Base-by-base conservation (phyloP, 2,113 vertebrate genomes). In the Neolamprologus toae region DNA sequence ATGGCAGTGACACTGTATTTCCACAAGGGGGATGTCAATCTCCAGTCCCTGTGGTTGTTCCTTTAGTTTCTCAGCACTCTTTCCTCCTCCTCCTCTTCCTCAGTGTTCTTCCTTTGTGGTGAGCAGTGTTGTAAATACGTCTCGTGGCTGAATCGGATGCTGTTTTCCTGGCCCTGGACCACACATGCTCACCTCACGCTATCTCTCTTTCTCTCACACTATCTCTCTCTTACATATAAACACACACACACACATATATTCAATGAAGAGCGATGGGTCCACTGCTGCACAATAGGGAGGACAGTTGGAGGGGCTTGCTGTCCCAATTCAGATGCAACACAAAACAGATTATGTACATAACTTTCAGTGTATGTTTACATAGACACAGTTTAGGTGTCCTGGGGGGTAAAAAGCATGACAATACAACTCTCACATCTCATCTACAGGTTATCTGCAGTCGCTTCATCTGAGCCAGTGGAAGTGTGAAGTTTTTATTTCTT, bases 81-180 rank as follows among this genome's bases (percentile, higher is more conserved):
- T 42, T 85, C 84, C 40, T 80, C 84, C n/a, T 79, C 83, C 45
- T 79, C 85, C 53, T 89, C 88, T 37, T 90, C 83, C 89, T 90
- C 79, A 82, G 59, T 88, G 86, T 90, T 93, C 90, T 87, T 94
- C 88, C 89, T 89, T 40, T 88, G 86, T 88, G 92, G 90, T 93
- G 93, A 87, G 92, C 93, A 90, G 89, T 84, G 91, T 40, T 93
- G 93, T 95, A 94, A 88, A 93, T 91, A 92, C 3, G 73, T 93
- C 85, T 87, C 2, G 76, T 93, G 93, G 91, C 88, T 88, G 83
- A 88, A 57, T 78, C 26, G 63, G 82, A 90, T 83, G 83, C 68
- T 87, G 33, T 47, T 33, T 33, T 79, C 85, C 78, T 3, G 45
- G 85, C 83, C 86, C 83, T 78, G 89, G 92, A 92, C 88, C 90